A percentile compares a stretch with the other conserved stretches of the same genome.
Evolutionary conservation across 2,113 vertebrate genomes (phyloP).

Genomic region (Cavia porcellus): DNA sequence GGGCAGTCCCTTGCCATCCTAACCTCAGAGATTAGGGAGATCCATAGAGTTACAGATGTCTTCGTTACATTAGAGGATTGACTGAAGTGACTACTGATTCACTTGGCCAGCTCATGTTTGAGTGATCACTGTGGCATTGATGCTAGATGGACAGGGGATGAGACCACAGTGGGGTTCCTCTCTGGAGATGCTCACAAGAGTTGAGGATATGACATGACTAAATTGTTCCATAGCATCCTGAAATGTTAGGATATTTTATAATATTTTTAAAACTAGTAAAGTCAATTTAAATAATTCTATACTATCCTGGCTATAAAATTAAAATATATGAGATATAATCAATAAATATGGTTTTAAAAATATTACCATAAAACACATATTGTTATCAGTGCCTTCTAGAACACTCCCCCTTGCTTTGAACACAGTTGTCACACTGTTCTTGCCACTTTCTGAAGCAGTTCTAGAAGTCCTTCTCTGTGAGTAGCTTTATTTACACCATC

Average conservation of each 20-base stretch:
- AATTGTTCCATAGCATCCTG: not conserved
- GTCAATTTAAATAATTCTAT: slow-evolving; percentile 8
- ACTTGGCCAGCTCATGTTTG: not conserved
- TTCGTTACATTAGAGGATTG: not conserved
- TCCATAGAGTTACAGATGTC: not conserved
- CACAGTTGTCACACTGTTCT: not conserved
- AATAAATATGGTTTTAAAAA: not conserved
- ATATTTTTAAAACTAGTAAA: not conserved
- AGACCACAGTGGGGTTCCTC: not conserved
- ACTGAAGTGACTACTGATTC: not conserved
- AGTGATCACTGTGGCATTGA: fast-evolving
- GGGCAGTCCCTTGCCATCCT: not conserved
- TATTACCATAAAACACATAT: not conserved
- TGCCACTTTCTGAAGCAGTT: not conserved
- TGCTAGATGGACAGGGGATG: no score
- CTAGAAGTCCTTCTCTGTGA: not conserved
- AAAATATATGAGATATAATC: not conserved
- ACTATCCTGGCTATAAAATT: slow-evolving; percentile 7
- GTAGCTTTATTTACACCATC: not conserved
- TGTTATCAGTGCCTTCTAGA: not conserved
- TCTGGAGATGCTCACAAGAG: not conserved
- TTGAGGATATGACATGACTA: not conserved
- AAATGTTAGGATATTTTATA: not conserved
- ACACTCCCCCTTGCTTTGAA: not conserved
- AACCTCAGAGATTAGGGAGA: not conserved